Percentiles rank a stretch among this genome's conserved stretches.
Conservation (phyloP, 2,113 vertebrate species). For the Rhabdornis inornatus region DNA sequence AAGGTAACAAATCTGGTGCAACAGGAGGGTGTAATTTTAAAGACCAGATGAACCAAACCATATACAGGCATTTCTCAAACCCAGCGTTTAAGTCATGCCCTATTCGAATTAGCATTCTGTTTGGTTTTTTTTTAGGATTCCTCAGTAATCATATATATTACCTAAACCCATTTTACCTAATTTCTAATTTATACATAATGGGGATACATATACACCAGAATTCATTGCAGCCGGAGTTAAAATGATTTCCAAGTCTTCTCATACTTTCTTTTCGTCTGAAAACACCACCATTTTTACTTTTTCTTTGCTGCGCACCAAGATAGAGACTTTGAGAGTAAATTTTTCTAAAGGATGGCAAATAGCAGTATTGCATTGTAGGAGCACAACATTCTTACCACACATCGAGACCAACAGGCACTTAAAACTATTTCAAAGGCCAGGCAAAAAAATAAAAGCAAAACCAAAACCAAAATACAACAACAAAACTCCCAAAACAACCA, state of each 20-base stretch:
- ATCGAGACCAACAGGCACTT: background rate
- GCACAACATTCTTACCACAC: no score
- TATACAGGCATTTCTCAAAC: background rate
- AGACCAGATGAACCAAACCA: background rate
- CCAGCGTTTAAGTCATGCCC: background rate
- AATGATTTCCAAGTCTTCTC: background rate
- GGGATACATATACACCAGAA: background rate
- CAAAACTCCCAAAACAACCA: background rate
- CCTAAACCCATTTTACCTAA: background rate
- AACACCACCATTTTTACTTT: background rate
- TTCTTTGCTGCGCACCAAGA: background rate
- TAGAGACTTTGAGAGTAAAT: rapidly evolving
- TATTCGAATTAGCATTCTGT: background rate
- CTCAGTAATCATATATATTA: background rate
- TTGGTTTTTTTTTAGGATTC: background rate
- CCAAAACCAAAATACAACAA: background rate
- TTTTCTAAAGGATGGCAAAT: background rate
- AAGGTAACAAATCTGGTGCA: background rate
- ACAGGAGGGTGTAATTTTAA: background rate
- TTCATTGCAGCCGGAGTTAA: background rate
- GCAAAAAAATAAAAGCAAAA: background rate
- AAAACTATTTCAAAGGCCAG: background rate
- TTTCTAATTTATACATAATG: background rate
- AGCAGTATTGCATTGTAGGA: rapidly evolving
- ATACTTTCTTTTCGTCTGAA: background rate